phyloP scores from a whole-genome alignment of 2,113 vertebrate genomes.

The Alces alces region DNA sequence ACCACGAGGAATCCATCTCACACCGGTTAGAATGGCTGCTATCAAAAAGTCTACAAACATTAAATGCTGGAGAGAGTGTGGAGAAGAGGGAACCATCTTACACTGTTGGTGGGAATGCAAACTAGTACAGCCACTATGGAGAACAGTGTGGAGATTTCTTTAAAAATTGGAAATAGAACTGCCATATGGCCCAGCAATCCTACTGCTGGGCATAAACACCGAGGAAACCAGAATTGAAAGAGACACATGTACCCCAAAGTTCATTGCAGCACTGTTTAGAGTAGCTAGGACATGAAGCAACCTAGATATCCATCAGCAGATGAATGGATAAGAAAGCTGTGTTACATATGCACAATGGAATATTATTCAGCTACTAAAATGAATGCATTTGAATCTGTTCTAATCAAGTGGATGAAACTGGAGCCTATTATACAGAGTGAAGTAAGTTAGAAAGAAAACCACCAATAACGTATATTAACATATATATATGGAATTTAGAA shows the following conservation, averaged over 20 bases:
- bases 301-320: background rate
- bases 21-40: background rate
- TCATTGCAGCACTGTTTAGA: background rate
- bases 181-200: background rate
- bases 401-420: background rate
- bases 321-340: background rate
- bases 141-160: background rate
- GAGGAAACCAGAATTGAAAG: background rate
- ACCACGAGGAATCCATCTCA: background rate
- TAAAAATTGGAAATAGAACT: background rate
- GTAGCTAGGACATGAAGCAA: background rate
- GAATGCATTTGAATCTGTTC: background rate
- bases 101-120: background rate
- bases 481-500: background rate
- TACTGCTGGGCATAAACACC: background rate
- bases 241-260: background rate
- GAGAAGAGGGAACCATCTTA: background rate
- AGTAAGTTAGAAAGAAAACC: background rate
- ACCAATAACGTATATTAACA: background rate
- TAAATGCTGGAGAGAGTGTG: background rate
- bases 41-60: background rate
- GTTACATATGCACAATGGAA: background rate
- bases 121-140: background rate
- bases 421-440: background rate
- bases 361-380: background rate